Base-by-base conservation (phyloP, 2,797 vertebrate genomes). In the Phyllotis vaccarum region DNA sequence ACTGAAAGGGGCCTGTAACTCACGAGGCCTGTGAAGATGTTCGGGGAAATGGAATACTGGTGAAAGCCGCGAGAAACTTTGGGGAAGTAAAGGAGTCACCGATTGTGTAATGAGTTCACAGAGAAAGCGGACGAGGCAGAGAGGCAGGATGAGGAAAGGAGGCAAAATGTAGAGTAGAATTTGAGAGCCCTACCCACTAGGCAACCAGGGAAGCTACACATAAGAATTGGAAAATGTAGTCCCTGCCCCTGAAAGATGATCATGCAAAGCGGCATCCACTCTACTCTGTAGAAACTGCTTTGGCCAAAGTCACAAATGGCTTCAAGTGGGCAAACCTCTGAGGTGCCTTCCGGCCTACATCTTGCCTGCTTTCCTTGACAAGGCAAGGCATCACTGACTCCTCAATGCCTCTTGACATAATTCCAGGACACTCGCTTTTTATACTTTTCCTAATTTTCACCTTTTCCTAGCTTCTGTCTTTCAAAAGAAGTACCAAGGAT, bases 381-480 rank as follows among this genome's bases (percentile, higher is more conserved):
- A 27, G n/a, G 29, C 70, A n/a, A 19, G 14, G 52, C 13, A 7
- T 31, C 34, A 5, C 0, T 7, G 34, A 37, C 29, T 24, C n/a
- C 19, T 37, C 19, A 0, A 2, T 0, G 37, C 58, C 52, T 90
- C 83, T 49, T 10, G 1, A n/a, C 6, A 0, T 14, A 62, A n/a
- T 37, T 58, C 27, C 52, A 7, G 24, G 56, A 86, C 24, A 3
- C 56, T 79, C 21, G 43, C 40, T 93, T 58, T 60, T 68, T 13
- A n/a, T 70, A n/a, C 2, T 37, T 87, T 62, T 56, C 40, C 78
- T 1, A 2, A 31, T 46, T 82, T 70, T 93, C 27, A 24, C 31
- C 60, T 93, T 90, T 86, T 8, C 56, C 82, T 46, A 74, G 19
- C 31, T 56, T 82, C n/a, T 70, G 22, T 70, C 56, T 37, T 90